A percentile compares a stretch with the other conserved stretches of the same genome.
Evolutionary conservation across 2,113 vertebrate species (phyloP).

Genomic region (Apeltes quadracus): DNA sequence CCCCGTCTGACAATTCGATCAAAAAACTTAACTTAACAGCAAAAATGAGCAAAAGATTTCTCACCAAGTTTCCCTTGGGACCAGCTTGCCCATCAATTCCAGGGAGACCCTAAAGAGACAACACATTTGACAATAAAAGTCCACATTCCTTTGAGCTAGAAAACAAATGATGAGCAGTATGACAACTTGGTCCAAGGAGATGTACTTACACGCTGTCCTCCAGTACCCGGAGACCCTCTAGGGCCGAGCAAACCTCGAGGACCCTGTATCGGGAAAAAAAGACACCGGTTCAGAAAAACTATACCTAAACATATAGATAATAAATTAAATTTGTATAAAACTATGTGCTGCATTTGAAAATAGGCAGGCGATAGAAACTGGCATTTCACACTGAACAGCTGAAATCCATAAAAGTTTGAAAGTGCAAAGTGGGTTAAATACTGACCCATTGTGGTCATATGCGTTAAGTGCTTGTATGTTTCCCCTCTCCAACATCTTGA

Average conservation of each 20-base stretch:
- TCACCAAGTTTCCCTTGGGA: slow-evolving; percentile 97
- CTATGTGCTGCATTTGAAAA: neutral
- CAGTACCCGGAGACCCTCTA: slow-evolving; percentile 88
- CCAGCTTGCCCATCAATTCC: slow-evolving; percentile 92
- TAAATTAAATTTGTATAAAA: neutral
- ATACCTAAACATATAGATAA: neutral
- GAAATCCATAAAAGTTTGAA: neutral
- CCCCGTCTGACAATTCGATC: neutral
- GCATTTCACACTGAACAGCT: neutral
- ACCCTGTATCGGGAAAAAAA: slow-evolving; percentile 79
- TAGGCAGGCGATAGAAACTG: neutral
- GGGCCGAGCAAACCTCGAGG: slow-evolving; percentile 93
- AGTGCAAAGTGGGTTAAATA: slow-evolving; percentile 21
- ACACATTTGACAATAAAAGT: slow-evolving; percentile 13
- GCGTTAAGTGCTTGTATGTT: slow-evolving; percentile 23
- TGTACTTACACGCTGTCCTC: slow-evolving; percentile 91
- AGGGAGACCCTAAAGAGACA: slow-evolving; percentile 85
- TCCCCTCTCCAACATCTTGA: slow-evolving; percentile 19
- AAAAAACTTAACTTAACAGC: neutral
- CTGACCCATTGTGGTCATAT: slow-evolving; percentile 51
- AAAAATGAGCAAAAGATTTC: slow-evolving; percentile 50
- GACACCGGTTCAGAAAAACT: slow-evolving; percentile 9
- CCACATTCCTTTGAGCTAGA: neutral
- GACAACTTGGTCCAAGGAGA: neutral
- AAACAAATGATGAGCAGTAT: neutral